A percentile compares a stretch with the other conserved stretches of the same genome.
Evolutionary conservation across 2,113 vertebrate species (phyloP).

Genomic region (Megaleporinus macrocephalus): DNA sequence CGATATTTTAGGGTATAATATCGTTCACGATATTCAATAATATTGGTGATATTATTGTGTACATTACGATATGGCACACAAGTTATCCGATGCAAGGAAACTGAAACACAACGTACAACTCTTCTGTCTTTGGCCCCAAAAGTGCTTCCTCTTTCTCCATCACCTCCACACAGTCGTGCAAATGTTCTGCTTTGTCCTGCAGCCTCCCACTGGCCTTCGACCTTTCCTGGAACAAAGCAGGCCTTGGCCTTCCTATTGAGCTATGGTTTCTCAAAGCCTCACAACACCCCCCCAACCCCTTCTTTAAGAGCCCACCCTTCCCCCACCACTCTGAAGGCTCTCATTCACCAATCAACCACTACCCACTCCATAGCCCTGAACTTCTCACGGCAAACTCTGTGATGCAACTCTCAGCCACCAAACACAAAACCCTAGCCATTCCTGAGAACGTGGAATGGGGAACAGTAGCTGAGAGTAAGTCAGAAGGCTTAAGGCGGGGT

Average conservation of each 20-base stretch:
- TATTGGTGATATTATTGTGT: too few species aligned
- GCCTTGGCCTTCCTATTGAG: constrained; percentile 57
- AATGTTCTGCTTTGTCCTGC: constrained; percentile 26
- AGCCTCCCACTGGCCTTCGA: constrained; percentile 34
- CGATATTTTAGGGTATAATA: too few species aligned
- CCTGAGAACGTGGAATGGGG: constrained; percentile 9
- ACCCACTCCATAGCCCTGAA: constrained; percentile 19
- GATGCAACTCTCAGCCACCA: constrained; percentile 9
- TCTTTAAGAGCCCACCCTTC: constrained; percentile 45
- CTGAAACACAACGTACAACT: too few species aligned
- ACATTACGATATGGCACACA: too few species aligned
- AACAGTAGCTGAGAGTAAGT: background rate
- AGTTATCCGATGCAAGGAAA: too few species aligned
- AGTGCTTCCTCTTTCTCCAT: constrained; percentile 28
- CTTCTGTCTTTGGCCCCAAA: background rate
- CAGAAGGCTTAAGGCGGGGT: background rate
- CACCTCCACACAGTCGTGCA: constrained; percentile 36
- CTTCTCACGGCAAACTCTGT: constrained; percentile 2
- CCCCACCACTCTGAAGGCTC: constrained; percentile 42
- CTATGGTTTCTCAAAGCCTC: constrained; percentile 44
- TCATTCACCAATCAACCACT: constrained; percentile 45
- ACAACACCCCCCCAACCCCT: constrained; percentile 33
- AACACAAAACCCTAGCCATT: constrained; percentile 15
- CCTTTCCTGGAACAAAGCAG: constrained; percentile 51
- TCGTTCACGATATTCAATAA: too few species aligned